Percentiles rank a stretch among this genome's conserved stretches.
phyloP scores from a whole-genome alignment of 1,140 invertebrate genomes.

The Pentalonia nigronervosa region DNA sequence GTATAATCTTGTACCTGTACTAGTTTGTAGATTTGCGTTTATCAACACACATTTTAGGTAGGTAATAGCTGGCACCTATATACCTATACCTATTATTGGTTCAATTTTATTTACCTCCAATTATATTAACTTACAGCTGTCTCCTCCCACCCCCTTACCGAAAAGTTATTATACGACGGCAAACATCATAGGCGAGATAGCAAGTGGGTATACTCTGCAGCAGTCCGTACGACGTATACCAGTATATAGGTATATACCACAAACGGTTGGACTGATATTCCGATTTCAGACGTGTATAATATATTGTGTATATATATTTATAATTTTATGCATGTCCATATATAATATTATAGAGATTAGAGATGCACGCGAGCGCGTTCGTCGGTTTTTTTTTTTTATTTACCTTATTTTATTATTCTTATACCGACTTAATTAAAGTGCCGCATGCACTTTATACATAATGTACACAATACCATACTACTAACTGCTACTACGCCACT shows the following conservation, averaged over 20 bases:
- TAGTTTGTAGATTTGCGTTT: no score
- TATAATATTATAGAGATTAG: neutral
- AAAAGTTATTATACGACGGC: neutral
- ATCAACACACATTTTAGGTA: no score
- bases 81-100: no score
- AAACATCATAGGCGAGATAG: neutral
- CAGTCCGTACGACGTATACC: no score
- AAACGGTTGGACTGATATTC: neutral
- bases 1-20: no score
- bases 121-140: neutral
- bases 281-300: neutral
- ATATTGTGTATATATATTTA: no score
- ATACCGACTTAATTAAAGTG: neutral
- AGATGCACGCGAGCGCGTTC: neutral
- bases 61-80: no score
- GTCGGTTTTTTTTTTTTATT: neutral
- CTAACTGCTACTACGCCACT: neutral
- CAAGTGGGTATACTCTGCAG: no score
- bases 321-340: neutral
- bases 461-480: neutral
- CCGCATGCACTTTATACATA: neutral
- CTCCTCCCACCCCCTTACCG: accelerated
- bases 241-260: no score
- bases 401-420: neutral
- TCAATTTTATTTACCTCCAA: neutral